Conservation (phyloP, 2,113 vertebrate genomes). For the Cynopterus brachyotis region DNA sequence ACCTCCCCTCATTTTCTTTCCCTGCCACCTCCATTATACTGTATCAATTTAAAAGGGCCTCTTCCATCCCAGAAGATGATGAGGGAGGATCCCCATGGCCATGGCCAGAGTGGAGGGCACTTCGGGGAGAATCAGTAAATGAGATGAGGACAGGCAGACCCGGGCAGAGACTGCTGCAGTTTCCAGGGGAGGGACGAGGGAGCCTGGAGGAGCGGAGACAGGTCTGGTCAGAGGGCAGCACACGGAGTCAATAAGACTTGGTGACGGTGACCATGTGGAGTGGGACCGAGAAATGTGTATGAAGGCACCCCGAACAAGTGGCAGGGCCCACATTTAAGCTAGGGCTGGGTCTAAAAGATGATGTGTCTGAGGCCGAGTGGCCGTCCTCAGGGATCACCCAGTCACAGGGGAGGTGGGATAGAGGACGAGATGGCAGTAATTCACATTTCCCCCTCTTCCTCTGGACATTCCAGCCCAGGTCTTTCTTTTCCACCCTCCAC, state of each 20-base stretch:
- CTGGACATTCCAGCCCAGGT: rapidly evolving
- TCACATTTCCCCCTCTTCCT: neutral
- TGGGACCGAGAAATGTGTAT: neutral
- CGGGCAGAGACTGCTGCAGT: neutral
- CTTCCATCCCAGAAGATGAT: neutral
- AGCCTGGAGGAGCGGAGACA: neutral
- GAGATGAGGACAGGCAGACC: neutral
- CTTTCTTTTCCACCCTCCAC: neutral
- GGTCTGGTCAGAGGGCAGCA: neutral
- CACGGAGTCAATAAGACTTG: neutral
- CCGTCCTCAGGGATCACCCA: neutral
- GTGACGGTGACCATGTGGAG: neutral
- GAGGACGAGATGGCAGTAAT: rapidly evolving
- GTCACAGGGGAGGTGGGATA: rapidly evolving
- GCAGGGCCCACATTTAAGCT: neutral
- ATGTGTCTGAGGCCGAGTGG: neutral
- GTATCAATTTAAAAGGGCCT: neutral
- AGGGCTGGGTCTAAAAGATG: neutral
- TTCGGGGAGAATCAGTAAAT: neutral
- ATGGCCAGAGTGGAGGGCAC: neutral
- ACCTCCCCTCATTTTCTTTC: neutral
- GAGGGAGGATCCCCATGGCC: neutral
- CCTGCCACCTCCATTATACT: rapidly evolving
- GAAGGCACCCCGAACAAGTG: neutral
- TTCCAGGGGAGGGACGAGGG: rapidly evolving